Base-by-base conservation (phyloP, 2,113 vertebrate species). In the Crotophaga sulcirostris region DNA sequence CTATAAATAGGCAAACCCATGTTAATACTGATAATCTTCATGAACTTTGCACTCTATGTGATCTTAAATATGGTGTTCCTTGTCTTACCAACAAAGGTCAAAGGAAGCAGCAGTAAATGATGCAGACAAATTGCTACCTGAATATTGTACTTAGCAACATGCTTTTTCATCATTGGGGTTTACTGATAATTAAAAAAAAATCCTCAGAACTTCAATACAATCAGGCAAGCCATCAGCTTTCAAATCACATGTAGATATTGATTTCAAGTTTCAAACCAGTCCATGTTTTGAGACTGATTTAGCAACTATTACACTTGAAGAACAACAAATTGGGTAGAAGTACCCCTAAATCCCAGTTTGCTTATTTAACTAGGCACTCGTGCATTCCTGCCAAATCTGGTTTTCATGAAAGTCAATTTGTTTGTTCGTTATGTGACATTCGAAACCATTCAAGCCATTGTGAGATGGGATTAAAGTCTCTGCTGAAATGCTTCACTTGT, bases 351-450 rank as follows among this genome's bases (percentile, higher is more conserved):
- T 91, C 93, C 24, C 70, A 36, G 88, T 78, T 92, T 97, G 88
- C 96, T 96, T 97, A 93, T 96, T 97, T 97, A 97, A 96, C 74
- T 89, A 97, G 86, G 83, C 93, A 90, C 91, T 95, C 74, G 90
- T 80, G 69, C 78, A 94, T 97, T 96, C 84, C 84, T 97, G 79
- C 77, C 94, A 95, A 97, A 96, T 97, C 78, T 97, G 84, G 56
- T 97, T 97, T 92, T 97, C 82, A 95, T 97, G 93, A 97, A 97
- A 95, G 85, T 80, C 77, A 90, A 94, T 97, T 97, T 95, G 97
- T 97, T 98, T 97, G 95, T 97, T 98, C 95, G 95, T 92, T 97
- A 96, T 82, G 86, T 97, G 94, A 88, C 76, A 97, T 87, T 97
- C 87, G 84, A 98, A 97, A 97, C 95, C 94, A 89, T 95, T 98